Base-by-base conservation (phyloP, 2,797 vertebrate species). In the Synaphobranchus kaupii region DNA sequence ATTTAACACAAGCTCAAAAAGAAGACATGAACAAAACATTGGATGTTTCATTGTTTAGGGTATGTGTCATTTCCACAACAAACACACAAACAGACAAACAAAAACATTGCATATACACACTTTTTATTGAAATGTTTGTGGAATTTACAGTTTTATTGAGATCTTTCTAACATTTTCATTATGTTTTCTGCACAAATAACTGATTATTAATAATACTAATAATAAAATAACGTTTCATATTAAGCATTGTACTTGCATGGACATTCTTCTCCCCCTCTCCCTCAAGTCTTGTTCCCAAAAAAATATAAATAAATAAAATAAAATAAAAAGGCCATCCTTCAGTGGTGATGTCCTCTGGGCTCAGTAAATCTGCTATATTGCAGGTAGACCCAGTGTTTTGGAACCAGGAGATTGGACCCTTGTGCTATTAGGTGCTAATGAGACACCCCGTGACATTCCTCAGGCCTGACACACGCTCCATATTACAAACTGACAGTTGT, bases 401-500 rank as follows among this genome's bases (percentile, higher is more conserved):
- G 91, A 92, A 91, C 90, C 84, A 68, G 86, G 76, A 91, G 90
- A 90, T 90, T 87, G 83, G 54, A 85, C 86, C 87, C 83, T 48
- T 86, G 90, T 92, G 92, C 83, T 95, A 94, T 95, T 93, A 92
- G 93, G 94, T 95, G 95, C 95, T 94, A 94, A 96, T 92, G 92
- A 94, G 95, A 95, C 95, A 94, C 94, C 89, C 89, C 87, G 91
- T 91, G 91, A 92, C 93, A 94, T 95, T 93, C 92, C 92, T 96
- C 94, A 96, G 91, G 88, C 89, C 93, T 95, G 95, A 95, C 94
- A 95, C 91, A 90, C 89, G 92, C 94, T 95, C 94, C 93, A 95
- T 95, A 96, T 97, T 95, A 97, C 95, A 96, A 94, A 93, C 94
- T 94, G 95, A 96, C 95, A 93, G 91, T 83, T 89, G 91, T 96